Evolutionary conservation across 2,113 vertebrate genomes (phyloP).

Genomic region (Odobenus rosmarus): DNA sequence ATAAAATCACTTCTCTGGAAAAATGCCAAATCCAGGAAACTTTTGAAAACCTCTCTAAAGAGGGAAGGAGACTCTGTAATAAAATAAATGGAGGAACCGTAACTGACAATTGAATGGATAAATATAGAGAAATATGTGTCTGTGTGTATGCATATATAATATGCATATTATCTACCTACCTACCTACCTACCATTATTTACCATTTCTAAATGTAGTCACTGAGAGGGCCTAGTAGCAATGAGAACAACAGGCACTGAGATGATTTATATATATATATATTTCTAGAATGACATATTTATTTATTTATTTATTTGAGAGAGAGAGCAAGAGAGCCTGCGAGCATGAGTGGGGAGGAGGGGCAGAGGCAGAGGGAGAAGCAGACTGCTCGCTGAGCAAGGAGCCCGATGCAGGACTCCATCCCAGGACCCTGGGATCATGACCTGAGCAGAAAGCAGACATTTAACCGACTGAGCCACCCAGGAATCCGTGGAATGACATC

Average conservation of each 20-base stretch:
- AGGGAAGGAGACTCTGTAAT: neutral
- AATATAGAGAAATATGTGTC: neutral
- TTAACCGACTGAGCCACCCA: neutral
- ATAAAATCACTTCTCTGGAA: neutral
- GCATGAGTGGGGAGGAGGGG: neutral
- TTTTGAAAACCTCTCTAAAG: neutral
- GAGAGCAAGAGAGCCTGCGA: neutral
- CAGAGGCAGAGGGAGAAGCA: neutral
- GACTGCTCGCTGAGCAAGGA: no score
- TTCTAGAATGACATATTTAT: neutral
- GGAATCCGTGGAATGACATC: neutral
- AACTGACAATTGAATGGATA: neutral
- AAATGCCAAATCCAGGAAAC: neutral
- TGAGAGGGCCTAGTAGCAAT: neutral
- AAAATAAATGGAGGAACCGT: neutral
- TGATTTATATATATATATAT: neutral
- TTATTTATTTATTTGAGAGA: neutral
- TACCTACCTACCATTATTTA: neutral
- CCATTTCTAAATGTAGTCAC: neutral
- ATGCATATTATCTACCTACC: neutral
- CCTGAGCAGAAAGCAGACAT: neutral
- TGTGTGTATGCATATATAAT: neutral
- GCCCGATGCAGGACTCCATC: no score
- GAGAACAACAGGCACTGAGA: neutral
- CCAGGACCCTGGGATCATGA: neutral